Base-by-base conservation (phyloP, 2,888 invertebrate species). In the Lepidochrysops patricia region DNA sequence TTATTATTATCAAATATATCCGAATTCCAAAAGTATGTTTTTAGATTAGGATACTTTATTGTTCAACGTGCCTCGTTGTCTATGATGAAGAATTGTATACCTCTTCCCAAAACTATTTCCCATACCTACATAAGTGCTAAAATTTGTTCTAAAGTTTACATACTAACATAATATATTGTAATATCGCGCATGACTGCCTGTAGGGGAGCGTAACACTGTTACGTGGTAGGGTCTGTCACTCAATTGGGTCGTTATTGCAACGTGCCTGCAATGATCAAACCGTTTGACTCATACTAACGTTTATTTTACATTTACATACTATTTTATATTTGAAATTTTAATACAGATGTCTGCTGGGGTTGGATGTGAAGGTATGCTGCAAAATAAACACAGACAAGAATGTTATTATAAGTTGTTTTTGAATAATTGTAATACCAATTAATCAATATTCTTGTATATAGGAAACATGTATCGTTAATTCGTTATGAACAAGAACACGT, bases 161-260 rank as follows among this genome's bases (percentile, higher is more conserved):
- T 37, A 37, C n/a, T 27, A 27, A 52, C 29, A 15, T 50, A 58
- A 58, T 58, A 52, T 50, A 50, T 54, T 54, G 29, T 54, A 15
- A 54, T 54, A 54, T 54, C 54, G 9, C 54, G 54, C 54, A 19
- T 54, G 54, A 19, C 29, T 29, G 54, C 9, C 4, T 23, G 27
- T 29, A 19, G 54, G 32, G 54, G 67, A 64, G 60, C 62, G 67
- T 72, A 73, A 73, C 68, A 72, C 75, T 78, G 79, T 81, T 79
- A 71, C 74, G 77, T 75, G 69, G 70, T 68, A 75, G 79, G 83
- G 84, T 74, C 74, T 75, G 85, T 85, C 84, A 83, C 76, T 85
- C 85, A 83, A 76, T 76, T 79, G 79, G 72, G 75, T 75, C 77
- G 83, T 82, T 84, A 81, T 79, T 75, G 77, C 74, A 77, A 84